phyloP scores from a whole-genome alignment of 2,113 vertebrate genomes.

The Mola mola region DNA sequence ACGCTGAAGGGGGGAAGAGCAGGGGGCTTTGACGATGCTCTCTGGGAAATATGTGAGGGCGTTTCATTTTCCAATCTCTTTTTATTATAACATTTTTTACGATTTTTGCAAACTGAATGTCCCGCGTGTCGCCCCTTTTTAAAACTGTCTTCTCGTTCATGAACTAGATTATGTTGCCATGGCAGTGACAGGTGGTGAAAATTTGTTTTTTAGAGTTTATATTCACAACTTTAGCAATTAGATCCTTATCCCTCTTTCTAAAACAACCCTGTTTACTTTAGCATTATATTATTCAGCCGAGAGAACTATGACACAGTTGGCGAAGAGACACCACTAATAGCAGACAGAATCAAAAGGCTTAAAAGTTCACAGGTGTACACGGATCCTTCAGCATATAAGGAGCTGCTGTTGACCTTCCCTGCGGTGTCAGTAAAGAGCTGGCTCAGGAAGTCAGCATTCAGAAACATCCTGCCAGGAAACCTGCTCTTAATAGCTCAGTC shows the following conservation, averaged over 20 bases:
- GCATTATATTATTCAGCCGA: background rate
- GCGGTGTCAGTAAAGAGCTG: constrained; percentile 73
- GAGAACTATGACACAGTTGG: background rate
- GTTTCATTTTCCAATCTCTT: constrained; percentile 32
- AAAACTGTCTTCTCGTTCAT: too few relatives aligned
- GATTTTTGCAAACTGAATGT: background rate
- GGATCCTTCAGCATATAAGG: constrained; percentile 10
- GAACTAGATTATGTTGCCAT: background rate
- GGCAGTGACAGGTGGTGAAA: background rate
- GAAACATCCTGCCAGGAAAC: constrained; percentile 88
- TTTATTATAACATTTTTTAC: constrained; percentile 14
- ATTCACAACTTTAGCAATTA: constrained; percentile 59
- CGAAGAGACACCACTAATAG: background rate
- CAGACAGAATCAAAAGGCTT: background rate
- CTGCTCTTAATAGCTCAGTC: constrained; percentile 75
- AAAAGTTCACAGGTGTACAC: constrained; percentile 15
- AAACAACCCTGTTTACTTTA: background rate
- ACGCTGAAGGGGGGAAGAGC: constrained; percentile 17
- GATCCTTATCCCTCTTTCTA: constrained; percentile 22
- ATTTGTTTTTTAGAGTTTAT: constrained; percentile 49
- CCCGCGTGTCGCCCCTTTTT: too few relatives aligned
- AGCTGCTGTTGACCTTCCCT: constrained; percentile 64
- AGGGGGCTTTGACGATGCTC: constrained; percentile 10
- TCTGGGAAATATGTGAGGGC: constrained; percentile 21
- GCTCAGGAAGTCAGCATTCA: constrained; percentile 83